These are phyloP conservation scores for Pristionchus exspectatus DNA, from an alignment of 2,888 invertebrate genomes.

Conservation along the genomic window DNA sequence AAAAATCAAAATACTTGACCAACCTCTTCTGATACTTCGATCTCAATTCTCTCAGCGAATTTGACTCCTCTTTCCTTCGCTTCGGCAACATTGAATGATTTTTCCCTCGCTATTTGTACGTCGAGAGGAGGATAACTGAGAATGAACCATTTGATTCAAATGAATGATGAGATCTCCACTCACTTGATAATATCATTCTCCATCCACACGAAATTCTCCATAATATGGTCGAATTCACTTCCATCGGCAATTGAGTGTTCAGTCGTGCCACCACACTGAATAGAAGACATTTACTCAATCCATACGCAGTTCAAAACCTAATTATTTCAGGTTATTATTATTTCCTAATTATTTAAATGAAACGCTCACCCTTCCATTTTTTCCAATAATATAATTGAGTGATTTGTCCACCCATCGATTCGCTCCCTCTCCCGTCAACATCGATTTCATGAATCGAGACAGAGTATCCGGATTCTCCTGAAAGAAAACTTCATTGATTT, in stretches of 20 bases:
- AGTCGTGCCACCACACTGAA: constrained; percentile 71
- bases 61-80: constrained; percentile 59
- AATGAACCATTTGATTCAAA: neutral
- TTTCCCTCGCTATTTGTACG: constrained; percentile 61
- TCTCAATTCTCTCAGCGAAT: constrained; percentile 65
- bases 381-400: constrained; percentile 70
- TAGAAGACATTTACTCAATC: no score
- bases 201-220: constrained; percentile 72
- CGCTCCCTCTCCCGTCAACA: constrained; percentile 71
- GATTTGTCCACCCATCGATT: constrained; percentile 76
- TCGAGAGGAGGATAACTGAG: constrained; percentile 61
- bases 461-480: constrained; percentile 66
- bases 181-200: constrained; percentile 66
- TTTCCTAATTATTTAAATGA: no score
- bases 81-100: constrained; percentile 54
- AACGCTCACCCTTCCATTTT: constrained; percentile 66
- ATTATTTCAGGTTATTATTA: no score
- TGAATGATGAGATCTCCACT: neutral
- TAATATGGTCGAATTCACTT: constrained; percentile 74
- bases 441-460: constrained; percentile 67
- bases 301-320: no score
- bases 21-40: constrained; percentile 63
- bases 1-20: constrained; percentile 8
- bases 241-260: constrained; percentile 75
- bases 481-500: constrained; percentile 12